Evolutionary conservation across 2,888 invertebrate genomes (phyloP).

Genomic region (Himalopsyche kuldschensis): DNA sequence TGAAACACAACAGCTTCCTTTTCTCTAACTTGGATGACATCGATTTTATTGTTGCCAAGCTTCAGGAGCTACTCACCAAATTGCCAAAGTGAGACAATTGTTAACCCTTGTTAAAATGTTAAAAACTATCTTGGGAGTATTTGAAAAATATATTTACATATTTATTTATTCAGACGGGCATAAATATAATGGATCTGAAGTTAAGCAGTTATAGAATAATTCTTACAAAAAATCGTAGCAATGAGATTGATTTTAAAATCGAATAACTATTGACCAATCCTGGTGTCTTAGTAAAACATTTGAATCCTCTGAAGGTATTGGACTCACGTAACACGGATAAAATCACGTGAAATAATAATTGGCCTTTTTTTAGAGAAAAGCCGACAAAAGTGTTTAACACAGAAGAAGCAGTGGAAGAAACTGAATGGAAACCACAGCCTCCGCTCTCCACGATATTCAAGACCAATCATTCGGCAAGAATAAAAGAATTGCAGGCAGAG

Average conservation of each 20-base stretch:
- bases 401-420: slow-evolving; percentile 45
- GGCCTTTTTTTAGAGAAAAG: slow-evolving; percentile 54
- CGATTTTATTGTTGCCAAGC: slow-evolving; percentile 85
- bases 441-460: slow-evolving; percentile 78
- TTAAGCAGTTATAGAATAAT: too few species aligned
- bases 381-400: slow-evolving; percentile 47
- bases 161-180: not conserved
- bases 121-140: too few species aligned
- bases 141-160: too few species aligned
- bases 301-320: too few species aligned
- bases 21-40: slow-evolving; percentile 88
- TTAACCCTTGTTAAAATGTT: not conserved
- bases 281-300: not conserved
- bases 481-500: slow-evolving; percentile 68
- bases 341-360: not conserved
- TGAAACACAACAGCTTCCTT: slow-evolving; percentile 79
- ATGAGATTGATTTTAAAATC: not conserved
- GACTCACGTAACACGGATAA: too few species aligned
- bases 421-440: slow-evolving; percentile 71
- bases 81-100: slow-evolving; percentile 54
- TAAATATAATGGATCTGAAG: not conserved
- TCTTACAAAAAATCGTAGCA: not conserved
- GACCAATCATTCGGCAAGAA: slow-evolving; percentile 69
- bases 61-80: slow-evolving; percentile 83
- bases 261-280: not conserved